Percentiles rank a stretch among this genome's conserved stretches.
These are phyloP conservation scores for Limnephilus marmoratus DNA, from an alignment of 2,888 invertebrate species.

Conservation along the genomic window DNA sequence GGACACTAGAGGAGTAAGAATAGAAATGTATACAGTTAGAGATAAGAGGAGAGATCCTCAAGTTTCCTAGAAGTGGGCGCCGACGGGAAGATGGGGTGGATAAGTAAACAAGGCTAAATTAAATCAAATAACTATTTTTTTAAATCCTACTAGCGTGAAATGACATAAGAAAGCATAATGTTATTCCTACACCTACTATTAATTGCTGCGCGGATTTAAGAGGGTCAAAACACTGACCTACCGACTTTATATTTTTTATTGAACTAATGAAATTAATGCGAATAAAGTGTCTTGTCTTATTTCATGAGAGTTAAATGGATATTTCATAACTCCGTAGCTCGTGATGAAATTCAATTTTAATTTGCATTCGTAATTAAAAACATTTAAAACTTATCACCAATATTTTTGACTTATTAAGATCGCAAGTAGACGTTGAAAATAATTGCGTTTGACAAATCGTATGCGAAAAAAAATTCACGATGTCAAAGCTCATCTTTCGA, in stretches of 20 bases:
- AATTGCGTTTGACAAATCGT: no score
- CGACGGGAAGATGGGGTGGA: background rate
- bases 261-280: background rate
- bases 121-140: background rate
- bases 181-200: no score
- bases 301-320: background rate
- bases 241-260: background rate
- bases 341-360: no score
- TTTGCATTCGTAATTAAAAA: no score
- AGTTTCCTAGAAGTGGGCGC: background rate
- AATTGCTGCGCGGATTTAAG: no score
- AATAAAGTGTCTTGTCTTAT: background rate
- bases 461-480: no score
- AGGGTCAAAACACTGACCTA: no score
- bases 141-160: background rate
- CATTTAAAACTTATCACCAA: no score
- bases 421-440: no score
- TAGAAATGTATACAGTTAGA: conserved; percentile 38
- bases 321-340: background rate
- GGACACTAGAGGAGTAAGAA: background rate
- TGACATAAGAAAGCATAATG: background rate
- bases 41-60: conserved; percentile 30
- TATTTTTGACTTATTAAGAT: no score
- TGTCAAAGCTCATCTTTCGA: no score
- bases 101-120: conserved; percentile 2